Evolutionary conservation across 2,113 vertebrate species (phyloP).

Genomic region (Equus przewalskii): DNA sequence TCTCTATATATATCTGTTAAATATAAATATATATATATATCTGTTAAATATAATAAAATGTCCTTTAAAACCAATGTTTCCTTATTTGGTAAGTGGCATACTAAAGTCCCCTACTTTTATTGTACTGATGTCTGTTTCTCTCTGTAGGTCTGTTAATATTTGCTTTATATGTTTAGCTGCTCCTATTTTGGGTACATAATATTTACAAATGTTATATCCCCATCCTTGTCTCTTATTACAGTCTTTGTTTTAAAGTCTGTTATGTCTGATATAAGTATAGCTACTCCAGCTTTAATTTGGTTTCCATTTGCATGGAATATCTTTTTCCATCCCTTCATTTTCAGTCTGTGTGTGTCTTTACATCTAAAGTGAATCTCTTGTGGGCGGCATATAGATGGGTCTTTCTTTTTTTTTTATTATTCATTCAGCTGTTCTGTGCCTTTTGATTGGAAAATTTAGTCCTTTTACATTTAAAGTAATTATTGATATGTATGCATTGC

Average conservation of each 20-base stretch:
- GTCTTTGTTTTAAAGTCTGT: too few relatives aligned
- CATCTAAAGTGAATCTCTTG: too few relatives aligned
- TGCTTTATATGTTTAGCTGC: neutral
- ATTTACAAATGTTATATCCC: neutral
- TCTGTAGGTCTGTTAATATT: neutral
- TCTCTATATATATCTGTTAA: too few relatives aligned
- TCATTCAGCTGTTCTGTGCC: too few relatives aligned
- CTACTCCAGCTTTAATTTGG: neutral
- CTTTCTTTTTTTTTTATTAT: too few relatives aligned
- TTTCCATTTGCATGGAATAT: neutral
- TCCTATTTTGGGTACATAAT: neutral
- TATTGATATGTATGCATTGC: neutral
- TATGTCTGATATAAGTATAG: neutral
- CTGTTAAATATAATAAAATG: too few relatives aligned
- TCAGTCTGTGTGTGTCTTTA: too few relatives aligned
- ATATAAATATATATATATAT: too few relatives aligned
- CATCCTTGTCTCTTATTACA: neutral
- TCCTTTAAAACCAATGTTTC: too few relatives aligned
- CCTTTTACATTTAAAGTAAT: neutral
- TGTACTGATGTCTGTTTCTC: neutral
- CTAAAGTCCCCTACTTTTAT: neutral
- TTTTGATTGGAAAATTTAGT: neutral
- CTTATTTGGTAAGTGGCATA: neutral
- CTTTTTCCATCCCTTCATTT: neutral
- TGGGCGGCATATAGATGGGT: too few relatives aligned